Conservation (phyloP, 2,888 invertebrate genomes). For the Dendrolimus houi region DNA sequence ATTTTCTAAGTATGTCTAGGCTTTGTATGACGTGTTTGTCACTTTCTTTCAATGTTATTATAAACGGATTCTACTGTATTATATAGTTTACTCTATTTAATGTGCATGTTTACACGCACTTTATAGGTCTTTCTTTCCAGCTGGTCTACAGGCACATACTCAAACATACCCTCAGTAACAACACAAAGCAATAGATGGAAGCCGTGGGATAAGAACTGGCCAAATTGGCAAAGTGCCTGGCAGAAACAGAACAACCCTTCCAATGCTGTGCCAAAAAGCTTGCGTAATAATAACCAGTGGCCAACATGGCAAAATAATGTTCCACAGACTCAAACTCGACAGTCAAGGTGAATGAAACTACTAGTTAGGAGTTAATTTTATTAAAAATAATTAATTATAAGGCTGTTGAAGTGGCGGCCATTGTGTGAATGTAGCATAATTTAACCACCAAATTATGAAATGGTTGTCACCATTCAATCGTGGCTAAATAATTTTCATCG, state of each 20-base stretch:
- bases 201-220: conserved; percentile 39
- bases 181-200: conserved; percentile 27
- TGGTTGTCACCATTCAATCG: no score
- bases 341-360: background rate
- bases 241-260: conserved; percentile 12
- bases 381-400: no score
- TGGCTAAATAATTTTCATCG: background rate
- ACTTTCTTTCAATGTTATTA: no score
- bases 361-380: no score
- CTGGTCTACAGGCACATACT: conserved; percentile 9
- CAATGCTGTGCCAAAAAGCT: conserved; percentile 7
- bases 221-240: conserved; percentile 15
- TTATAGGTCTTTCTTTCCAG: conserved; percentile 12
- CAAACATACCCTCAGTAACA: background rate
- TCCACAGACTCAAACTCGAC: background rate
- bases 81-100: no score
- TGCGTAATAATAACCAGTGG: conserved; percentile 8
- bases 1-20: no score
- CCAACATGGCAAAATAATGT: background rate
- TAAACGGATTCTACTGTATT: no score
- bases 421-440: no score
- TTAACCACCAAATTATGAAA: no score
- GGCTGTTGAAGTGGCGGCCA: no score
- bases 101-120: no score
- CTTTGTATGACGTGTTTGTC: no score